A percentile compares a stretch with the other conserved stretches of the same genome.
phyloP scores from a whole-genome alignment of 2,113 vertebrate species.

The Crocuta crocuta region DNA sequence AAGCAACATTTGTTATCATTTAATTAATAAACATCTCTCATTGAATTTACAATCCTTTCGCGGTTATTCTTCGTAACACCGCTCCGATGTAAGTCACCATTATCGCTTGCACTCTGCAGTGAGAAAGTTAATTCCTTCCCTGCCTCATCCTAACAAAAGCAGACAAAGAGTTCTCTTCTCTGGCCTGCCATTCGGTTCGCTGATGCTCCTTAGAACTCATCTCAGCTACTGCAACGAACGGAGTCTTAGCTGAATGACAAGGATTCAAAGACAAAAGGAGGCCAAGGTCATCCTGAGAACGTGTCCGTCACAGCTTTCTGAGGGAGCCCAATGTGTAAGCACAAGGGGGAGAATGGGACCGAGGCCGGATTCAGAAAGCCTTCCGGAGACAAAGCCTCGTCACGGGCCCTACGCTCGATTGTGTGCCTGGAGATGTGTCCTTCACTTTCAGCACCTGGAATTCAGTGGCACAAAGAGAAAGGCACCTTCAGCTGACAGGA shows the following conservation, averaged over 20 bases:
- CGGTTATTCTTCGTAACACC: neutral
- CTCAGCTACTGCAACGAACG: neutral
- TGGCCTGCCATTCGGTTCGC: neutral
- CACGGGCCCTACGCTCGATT: neutral
- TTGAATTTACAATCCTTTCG: neutral
- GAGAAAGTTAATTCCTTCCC: constrained; percentile 34
- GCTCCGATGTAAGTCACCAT: neutral
- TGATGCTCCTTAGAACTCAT: neutral
- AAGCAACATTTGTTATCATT: constrained; percentile 63
- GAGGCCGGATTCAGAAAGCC: constrained; percentile 20
- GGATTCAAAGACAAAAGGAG: constrained; percentile 58
- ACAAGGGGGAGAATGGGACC: constrained; percentile 10
- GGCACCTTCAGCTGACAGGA: neutral
- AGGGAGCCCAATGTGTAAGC: constrained; percentile 6
- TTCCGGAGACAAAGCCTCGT: constrained; percentile 55
- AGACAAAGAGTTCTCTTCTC: constrained; percentile 21
- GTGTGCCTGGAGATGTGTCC: neutral
- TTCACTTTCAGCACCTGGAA: constrained; percentile 33
- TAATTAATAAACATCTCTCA: constrained; percentile 59
- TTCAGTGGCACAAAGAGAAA: neutral
- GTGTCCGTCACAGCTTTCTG: neutral
- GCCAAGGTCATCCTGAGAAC: constrained; percentile 58
- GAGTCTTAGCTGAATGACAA: constrained; percentile 34
- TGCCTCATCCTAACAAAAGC: neutral
- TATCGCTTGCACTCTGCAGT: neutral